Evolutionary conservation across 1,140 invertebrate species (phyloP).

Genomic region (Temnothorax longispinosus): DNA sequence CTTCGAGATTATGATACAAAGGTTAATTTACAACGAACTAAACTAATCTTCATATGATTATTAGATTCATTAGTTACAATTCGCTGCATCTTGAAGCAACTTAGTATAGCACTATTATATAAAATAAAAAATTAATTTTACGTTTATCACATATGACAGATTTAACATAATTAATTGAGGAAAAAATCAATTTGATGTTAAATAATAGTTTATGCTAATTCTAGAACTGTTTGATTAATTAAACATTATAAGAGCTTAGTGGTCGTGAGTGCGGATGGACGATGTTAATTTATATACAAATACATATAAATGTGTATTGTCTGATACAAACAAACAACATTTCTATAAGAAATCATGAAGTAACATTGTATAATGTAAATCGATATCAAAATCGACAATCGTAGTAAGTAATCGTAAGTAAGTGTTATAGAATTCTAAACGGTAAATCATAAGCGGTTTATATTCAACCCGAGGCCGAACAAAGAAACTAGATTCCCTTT

Average conservation of each 20-base stretch:
- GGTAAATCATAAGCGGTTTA: not conserved
- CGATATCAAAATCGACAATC: not conserved
- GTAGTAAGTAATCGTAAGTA: not conserved
- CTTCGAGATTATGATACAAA: constrained; percentile 2
- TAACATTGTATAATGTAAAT: constrained; percentile 6
- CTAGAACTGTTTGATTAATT: not conserved
- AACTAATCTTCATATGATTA: not conserved
- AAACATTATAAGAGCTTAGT: not conserved
- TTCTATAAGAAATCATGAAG: not conserved
- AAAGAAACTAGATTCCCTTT: constrained; percentile 5
- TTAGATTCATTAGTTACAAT: not conserved
- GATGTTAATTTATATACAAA: not conserved
- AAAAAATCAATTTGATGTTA: not conserved
- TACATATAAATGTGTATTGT: no score
- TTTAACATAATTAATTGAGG: not conserved
- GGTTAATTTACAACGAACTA: not conserved
- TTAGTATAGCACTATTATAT: not conserved
- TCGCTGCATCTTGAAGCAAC: not conserved
- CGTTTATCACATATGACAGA: not conserved
- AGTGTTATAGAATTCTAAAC: not conserved
- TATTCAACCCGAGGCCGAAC: not conserved
- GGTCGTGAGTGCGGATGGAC: not conserved
- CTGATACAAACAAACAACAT: not conserved
- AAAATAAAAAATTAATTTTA: not conserved
- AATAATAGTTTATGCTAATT: not conserved